These are phyloP conservation scores for Zaprionus taronus DNA, from an alignment of 1,140 invertebrate species.

Conservation along the genomic window DNA sequence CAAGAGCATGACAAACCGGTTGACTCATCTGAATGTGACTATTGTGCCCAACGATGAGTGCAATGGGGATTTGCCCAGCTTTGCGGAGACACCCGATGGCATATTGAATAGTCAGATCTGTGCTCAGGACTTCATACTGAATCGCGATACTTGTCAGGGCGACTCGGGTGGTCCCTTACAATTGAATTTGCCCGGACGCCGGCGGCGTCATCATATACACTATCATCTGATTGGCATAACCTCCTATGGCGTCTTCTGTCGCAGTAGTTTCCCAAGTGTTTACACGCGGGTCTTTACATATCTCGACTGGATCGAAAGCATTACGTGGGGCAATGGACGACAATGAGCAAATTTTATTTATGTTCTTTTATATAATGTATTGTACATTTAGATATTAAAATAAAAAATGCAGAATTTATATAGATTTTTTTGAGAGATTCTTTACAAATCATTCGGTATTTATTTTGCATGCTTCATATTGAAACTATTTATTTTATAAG, in stretches of 20 bases:
- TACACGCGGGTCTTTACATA: slow-evolving; percentile 85
- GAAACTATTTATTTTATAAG: too few relatives aligned
- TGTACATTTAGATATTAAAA: neutral
- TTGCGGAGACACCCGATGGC: slow-evolving; percentile 61
- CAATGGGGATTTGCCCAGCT: slow-evolving; percentile 56
- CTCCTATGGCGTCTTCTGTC: slow-evolving; percentile 83
- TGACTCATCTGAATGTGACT: slow-evolving; percentile 75
- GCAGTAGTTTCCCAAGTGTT: slow-evolving; percentile 84
- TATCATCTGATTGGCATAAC: slow-evolving; percentile 83
- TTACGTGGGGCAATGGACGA: slow-evolving; percentile 67
- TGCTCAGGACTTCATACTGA: slow-evolving; percentile 65
- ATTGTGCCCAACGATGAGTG: slow-evolving; percentile 74
- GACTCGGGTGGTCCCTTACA: slow-evolving; percentile 75
- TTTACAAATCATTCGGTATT: neutral
- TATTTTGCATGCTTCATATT: neutral
- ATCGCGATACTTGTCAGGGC: slow-evolving; percentile 78
- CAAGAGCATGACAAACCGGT: slow-evolving; percentile 67
- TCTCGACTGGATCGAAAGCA: slow-evolving; percentile 85
- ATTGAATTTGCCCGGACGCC: slow-evolving; percentile 73
- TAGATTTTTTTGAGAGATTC: neutral
- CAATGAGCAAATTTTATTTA: neutral
- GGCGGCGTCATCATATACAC: slow-evolving; percentile 63
- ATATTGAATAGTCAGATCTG: slow-evolving; percentile 75
- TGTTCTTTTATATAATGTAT: neutral
- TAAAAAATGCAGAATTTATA: neutral